A percentile compares a stretch with the other conserved stretches of the same genome.
These are phyloP conservation scores for Sinohyriopsis cumingii DNA, from an alignment of 2,888 invertebrate genomes.

Conservation along the genomic window DNA sequence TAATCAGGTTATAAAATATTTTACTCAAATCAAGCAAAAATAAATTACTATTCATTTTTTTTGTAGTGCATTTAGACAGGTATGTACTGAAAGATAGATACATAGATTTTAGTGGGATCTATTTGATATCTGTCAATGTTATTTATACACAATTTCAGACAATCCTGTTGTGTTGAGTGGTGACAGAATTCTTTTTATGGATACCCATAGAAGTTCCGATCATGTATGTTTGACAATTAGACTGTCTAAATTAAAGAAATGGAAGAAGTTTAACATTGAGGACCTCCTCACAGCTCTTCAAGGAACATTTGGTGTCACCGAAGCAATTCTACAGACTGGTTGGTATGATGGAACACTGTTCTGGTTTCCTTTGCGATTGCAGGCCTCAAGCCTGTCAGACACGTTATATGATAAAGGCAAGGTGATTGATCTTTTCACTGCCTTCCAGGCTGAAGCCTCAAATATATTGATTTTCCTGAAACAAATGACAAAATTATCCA, in stretches of 20 bases:
- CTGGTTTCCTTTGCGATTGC: conserved; percentile 58
- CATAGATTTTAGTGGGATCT: no score
- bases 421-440: conserved; percentile 46
- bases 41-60: no score
- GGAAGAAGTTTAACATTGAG: conserved; percentile 18
- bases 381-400: conserved; percentile 50
- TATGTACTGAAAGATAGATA: no score
- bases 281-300: conserved; percentile 38
- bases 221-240: conserved; percentile 32
- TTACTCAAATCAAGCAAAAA: no score
- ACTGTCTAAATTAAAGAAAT: conserved; percentile 18
- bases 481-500: conserved; percentile 48
- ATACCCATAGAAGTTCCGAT: conserved; percentile 45
- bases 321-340: conserved; percentile 35
- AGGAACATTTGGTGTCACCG: conserved; percentile 48
- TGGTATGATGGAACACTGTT: conserved; percentile 60
- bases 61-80: no score
- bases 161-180: conserved; percentile 61
- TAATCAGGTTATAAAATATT: no score
- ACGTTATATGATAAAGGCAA: conserved; percentile 48
- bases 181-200: conserved; percentile 52
- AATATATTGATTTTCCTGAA: conserved; percentile 62
- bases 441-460: conserved; percentile 54
- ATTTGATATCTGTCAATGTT: no score
- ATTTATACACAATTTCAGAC: conserved; percentile 43